Evolutionary conservation across 2,797 vertebrate species (phyloP).

Genomic region (Hafferia zeledoni): DNA sequence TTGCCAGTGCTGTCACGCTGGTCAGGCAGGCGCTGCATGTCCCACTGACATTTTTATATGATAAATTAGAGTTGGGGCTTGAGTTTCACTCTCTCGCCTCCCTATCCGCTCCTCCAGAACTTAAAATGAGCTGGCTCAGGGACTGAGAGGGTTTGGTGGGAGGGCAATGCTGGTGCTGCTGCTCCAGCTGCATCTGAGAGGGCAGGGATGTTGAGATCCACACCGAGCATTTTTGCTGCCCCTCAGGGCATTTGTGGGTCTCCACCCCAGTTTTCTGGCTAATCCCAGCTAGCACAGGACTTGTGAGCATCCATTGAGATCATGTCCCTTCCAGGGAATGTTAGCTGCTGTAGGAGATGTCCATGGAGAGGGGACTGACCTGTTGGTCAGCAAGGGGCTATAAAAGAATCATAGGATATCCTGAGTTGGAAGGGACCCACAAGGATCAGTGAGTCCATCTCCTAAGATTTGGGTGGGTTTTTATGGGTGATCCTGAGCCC

Average conservation of each 20-base stretch:
- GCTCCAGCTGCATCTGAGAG: fast-evolving
- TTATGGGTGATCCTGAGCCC: background rate
- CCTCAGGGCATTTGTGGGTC: fast-evolving
- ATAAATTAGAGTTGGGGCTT: slow-evolving; percentile 33
- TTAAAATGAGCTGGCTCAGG: background rate
- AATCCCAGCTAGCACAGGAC: background rate
- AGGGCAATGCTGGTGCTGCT: background rate
- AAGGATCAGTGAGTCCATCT: background rate
- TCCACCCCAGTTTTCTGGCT: background rate
- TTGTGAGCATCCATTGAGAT: fast-evolving
- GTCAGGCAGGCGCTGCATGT: slow-evolving; percentile 15
- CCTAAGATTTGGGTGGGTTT: background rate
- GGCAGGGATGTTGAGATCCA: background rate
- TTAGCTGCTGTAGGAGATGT: background rate
- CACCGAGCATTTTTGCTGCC: background rate
- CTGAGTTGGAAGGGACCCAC: background rate
- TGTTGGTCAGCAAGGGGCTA: background rate
- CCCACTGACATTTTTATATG: slow-evolving; percentile 52
- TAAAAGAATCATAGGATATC: background rate
- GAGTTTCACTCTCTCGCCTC: background rate
- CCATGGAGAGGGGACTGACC: background rate
- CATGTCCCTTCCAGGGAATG: background rate
- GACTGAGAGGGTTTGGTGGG: background rate
- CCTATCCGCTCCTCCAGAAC: background rate
- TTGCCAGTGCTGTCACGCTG: slow-evolving; percentile 13